Conservation (phyloP, 2,888 invertebrate species). For the Metallyticus violacea region DNA sequence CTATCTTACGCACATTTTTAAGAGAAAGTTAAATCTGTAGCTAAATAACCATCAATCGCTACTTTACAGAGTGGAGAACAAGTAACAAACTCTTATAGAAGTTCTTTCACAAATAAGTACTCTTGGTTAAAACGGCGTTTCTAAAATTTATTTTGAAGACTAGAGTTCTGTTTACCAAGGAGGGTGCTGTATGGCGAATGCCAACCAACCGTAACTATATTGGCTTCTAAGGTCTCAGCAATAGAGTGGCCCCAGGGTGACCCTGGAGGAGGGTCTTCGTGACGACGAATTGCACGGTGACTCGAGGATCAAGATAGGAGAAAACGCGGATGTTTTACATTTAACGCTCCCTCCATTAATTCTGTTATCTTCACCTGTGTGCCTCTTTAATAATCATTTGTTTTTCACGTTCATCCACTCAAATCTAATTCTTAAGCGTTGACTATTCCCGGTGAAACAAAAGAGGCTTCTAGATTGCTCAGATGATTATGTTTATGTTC, state of each 20-base stretch:
- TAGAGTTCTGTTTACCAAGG: too few relatives aligned
- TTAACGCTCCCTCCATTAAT: neutral
- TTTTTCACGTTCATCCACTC: neutral
- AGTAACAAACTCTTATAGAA: too few relatives aligned
- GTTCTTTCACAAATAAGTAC: too few relatives aligned
- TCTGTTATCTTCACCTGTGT: neutral
- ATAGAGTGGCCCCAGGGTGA: neutral
- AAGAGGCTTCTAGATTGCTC: neutral
- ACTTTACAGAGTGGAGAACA: too few relatives aligned
- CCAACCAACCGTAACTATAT: neutral
- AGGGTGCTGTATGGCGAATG: neutral
- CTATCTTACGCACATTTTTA: too few relatives aligned
- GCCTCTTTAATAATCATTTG: neutral
- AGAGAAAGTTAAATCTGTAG: too few relatives aligned
- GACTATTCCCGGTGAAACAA: neutral
- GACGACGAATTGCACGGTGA: neutral
- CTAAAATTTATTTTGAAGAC: too few relatives aligned
- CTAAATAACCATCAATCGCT: too few relatives aligned
- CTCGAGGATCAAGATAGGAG: neutral
- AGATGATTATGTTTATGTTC: neutral
- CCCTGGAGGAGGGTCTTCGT: neutral
- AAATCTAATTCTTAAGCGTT: neutral
- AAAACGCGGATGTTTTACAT: neutral
- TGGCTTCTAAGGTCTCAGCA: neutral
- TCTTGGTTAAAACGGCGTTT: too few relatives aligned